Evolutionary conservation across 2,888 invertebrate species (phyloP).

Genomic region (Horisme vitalbata): DNA sequence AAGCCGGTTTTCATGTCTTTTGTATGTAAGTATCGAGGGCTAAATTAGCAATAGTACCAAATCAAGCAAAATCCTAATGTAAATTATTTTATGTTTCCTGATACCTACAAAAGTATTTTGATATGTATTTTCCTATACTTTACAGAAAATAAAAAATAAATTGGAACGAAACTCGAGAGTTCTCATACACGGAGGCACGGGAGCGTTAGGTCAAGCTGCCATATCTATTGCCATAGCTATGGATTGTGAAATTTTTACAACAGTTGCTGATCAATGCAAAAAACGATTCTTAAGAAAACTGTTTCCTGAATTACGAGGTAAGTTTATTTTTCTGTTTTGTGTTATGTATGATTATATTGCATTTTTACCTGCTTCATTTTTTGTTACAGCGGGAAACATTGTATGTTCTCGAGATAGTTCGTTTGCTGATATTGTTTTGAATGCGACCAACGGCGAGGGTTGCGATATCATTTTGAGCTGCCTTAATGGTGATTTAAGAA

Average conservation of each 20-base stretch:
- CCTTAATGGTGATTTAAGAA: constrained; percentile 45
- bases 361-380: not conserved
- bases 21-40: too few species aligned
- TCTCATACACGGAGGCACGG: constrained; percentile 41
- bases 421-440: constrained; percentile 39
- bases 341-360: not conserved
- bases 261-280: constrained; percentile 55
- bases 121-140: too few species aligned
- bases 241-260: constrained; percentile 56
- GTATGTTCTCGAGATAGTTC: constrained; percentile 52
- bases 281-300: constrained; percentile 55
- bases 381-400: constrained; percentile 51
- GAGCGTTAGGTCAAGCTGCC: constrained; percentile 60
- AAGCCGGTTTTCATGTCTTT: too few species aligned
- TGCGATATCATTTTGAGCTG: constrained; percentile 50
- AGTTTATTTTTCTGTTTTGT: not conserved
- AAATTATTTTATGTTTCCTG: too few species aligned
- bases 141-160: constrained; percentile 34
- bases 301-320: constrained; percentile 58
- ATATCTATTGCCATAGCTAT: constrained; percentile 51
- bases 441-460: constrained; percentile 36
- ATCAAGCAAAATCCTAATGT: too few species aligned
- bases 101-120: too few species aligned
- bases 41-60: too few species aligned
- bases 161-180: constrained; percentile 30